phyloP scores from a whole-genome alignment of 1,140 invertebrate genomes.

The Spodoptera litura region DNA sequence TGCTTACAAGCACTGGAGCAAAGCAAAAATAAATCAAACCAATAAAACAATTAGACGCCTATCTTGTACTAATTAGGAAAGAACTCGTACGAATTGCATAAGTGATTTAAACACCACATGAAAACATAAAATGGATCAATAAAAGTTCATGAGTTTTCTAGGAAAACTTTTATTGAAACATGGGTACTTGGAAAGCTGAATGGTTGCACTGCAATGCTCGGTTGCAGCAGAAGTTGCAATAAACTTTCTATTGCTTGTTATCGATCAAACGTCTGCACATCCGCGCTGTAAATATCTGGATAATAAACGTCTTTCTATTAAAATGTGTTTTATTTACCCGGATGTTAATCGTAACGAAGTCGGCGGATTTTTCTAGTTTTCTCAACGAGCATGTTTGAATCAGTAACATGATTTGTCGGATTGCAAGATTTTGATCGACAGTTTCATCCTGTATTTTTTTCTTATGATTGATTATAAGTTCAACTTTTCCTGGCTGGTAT shows the following conservation, averaged over 20 bases:
- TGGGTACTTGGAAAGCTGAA: too few species aligned
- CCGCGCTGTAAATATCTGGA: conserved; percentile 28
- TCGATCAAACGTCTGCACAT: conserved; percentile 17
- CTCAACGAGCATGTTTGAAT: background rate
- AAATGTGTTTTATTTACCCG: conserved; percentile 23
- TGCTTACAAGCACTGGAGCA: too few species aligned
- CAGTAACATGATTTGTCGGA: background rate
- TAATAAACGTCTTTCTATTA: conserved; percentile 32
- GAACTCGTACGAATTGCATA: background rate
- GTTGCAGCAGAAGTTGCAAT: conserved; percentile 19
- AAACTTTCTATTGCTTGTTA: conserved; percentile 38
- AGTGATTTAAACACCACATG: background rate
- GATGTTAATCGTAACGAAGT: conserved; percentile 16
- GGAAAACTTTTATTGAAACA: background rate
- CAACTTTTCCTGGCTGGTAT: too few species aligned
- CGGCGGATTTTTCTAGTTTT: background rate
- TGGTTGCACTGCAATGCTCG: background rate
- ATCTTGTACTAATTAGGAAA: too few species aligned
- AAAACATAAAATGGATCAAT: background rate
- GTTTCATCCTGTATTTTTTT: background rate
- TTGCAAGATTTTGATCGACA: background rate
- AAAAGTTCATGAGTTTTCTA: background rate
- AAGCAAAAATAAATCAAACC: too few species aligned
- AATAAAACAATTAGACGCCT: too few species aligned
- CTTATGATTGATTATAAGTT: too few species aligned